Evolutionary conservation across 2,797 vertebrate species (phyloP).

Genomic region (Xyrichtys novacula): DNA sequence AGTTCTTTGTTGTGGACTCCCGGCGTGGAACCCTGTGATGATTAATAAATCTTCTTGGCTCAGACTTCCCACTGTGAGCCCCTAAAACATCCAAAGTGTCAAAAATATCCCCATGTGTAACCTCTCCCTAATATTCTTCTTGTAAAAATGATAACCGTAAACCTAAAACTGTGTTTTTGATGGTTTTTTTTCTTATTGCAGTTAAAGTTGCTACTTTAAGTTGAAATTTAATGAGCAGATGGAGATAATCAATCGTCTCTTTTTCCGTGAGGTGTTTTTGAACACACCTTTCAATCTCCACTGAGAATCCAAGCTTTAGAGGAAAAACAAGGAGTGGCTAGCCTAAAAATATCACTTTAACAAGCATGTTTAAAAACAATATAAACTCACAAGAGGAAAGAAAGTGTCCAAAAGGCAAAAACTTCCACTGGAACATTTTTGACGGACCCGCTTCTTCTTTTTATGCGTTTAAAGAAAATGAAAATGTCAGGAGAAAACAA

Average conservation of each 20-base stretch:
- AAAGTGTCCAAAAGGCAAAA: not conserved
- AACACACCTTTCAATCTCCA: not conserved
- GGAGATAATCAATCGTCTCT: not conserved
- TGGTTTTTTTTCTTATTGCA: not conserved
- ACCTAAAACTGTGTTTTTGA: conserved; percentile 8
- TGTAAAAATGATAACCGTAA: conserved; percentile 9
- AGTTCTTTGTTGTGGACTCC: conserved; percentile 54
- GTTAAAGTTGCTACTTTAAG: too few relatives aligned
- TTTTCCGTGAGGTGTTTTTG: not conserved
- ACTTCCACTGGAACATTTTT: not conserved
- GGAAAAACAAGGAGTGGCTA: not conserved
- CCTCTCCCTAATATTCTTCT: conserved; percentile 22
- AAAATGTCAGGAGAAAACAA: not conserved
- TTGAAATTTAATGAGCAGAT: too few relatives aligned
- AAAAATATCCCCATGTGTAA: conserved; percentile 41
- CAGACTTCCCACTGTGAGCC: conserved; percentile 39
- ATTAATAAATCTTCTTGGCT: conserved; percentile 60
- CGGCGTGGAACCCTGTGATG: conserved; percentile 49
- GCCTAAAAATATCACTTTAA: not conserved
- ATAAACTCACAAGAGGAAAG: not conserved
- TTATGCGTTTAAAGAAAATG: conserved; percentile 6
- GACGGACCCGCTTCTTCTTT: not conserved
- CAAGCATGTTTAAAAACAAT: not conserved
- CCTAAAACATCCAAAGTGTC: conserved; percentile 38
- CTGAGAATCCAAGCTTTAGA: not conserved